These are phyloP conservation scores for Tiliacea citrago DNA, from an alignment of 2,888 invertebrate genomes.

Conservation along the genomic window DNA sequence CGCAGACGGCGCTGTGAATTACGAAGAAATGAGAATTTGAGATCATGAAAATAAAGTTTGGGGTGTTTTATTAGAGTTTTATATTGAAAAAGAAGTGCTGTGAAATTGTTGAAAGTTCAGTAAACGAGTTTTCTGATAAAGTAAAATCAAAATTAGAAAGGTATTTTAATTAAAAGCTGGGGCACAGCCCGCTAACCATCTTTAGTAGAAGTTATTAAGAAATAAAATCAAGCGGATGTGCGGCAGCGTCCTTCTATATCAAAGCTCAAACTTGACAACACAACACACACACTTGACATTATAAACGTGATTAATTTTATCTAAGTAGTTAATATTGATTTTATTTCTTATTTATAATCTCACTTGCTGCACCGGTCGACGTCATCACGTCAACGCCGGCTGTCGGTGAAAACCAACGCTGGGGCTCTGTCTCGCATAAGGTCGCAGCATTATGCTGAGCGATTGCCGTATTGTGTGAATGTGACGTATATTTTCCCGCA, in stretches of 20 bases:
- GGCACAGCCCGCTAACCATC: neutral
- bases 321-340: too few species aligned
- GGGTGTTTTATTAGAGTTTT: constrained; percentile 1
- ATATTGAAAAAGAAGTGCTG: constrained; percentile 8
- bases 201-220: neutral
- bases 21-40: neutral
- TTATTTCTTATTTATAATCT: too few species aligned
- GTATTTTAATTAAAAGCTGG: neutral
- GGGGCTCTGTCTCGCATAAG: too few species aligned
- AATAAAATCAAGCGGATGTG: neutral
- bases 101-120: neutral
- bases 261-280: too few species aligned
- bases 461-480: too few species aligned
- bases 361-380: too few species aligned
- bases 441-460: too few species aligned
- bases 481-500: too few species aligned
- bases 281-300: too few species aligned
- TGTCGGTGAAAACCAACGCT: too few species aligned
- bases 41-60: neutral
- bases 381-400: too few species aligned
- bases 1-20: constrained; percentile 20
- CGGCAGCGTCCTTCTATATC: neutral
- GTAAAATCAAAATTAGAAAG: neutral
- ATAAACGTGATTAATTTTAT: too few species aligned
- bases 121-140: neutral